A percentile compares a stretch with the other conserved stretches of the same genome.
Evolutionary conservation across 2,888 invertebrate genomes (phyloP).

Genomic region (Drosophila longiperda): DNA sequence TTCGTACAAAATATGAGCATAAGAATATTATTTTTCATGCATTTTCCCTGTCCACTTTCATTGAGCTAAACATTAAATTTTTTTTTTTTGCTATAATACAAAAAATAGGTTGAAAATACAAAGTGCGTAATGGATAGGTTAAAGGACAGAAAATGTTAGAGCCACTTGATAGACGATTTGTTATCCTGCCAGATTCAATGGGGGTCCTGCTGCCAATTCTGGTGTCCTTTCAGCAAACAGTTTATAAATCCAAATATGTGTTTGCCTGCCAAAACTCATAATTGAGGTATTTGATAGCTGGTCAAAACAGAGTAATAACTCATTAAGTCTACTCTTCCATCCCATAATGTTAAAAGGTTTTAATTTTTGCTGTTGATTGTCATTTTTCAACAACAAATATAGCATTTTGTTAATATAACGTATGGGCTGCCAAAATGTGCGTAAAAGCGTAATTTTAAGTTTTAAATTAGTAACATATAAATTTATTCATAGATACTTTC

Average conservation of each 20-base stretch:
- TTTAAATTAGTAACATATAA: no score
- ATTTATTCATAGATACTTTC: background rate
- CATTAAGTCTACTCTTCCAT: background rate
- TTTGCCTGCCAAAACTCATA: constrained; percentile 43
- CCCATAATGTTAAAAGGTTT: background rate
- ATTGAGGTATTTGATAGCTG: constrained; percentile 56
- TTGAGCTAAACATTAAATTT: constrained; percentile 20
- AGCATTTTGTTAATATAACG: background rate
- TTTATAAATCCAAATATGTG: constrained; percentile 59
- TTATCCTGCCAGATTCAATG: constrained; percentile 29
- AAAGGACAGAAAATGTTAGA: constrained; percentile 26
- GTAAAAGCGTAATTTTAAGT: background rate
- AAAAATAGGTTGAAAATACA: constrained; percentile 16
- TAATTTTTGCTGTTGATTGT: background rate
- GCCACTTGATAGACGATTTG: constrained; percentile 52
- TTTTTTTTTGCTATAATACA: constrained; percentile 3
- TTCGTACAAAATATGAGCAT: constrained; percentile 45
- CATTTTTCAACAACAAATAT: background rate
- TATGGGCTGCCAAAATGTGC: background rate
- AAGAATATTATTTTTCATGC: constrained; percentile 23
- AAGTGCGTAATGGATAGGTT: constrained; percentile 12
- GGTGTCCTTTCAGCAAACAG: constrained; percentile 14
- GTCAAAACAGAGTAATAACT: constrained; percentile 20
- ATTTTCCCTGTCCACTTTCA: background rate
- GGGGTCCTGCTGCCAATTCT: background rate